A percentile compares a stretch with the other conserved stretches of the same genome.
Conservation (phyloP, 1,140 invertebrate species). For the Drosophila saltans region DNA sequence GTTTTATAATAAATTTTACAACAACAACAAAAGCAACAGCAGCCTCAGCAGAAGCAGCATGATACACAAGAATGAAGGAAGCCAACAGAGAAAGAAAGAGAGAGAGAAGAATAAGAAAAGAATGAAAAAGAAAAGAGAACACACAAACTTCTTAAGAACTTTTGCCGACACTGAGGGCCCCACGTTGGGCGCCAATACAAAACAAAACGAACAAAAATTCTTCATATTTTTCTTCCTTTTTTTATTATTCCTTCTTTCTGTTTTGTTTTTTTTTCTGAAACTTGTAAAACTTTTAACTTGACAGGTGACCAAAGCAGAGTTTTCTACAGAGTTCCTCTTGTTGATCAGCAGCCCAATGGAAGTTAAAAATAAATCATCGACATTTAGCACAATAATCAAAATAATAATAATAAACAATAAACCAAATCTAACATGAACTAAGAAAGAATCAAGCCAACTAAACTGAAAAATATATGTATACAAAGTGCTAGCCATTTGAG, state of each 20-base stretch:
- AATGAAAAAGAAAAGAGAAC: neutral
- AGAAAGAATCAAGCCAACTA: neutral
- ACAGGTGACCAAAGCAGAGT: conserved; percentile 42
- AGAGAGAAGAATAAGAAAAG: neutral
- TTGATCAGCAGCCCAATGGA: conserved; percentile 10
- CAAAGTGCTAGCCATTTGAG: neutral
- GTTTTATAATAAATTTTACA: conserved; percentile 75
- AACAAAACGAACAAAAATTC: conserved; percentile 38
- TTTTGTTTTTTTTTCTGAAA: neutral
- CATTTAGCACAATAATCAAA: conserved; percentile 39
- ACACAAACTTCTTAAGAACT: conserved; percentile 72
- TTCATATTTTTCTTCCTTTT: neutral
- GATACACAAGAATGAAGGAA: conserved; percentile 51
- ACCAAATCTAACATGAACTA: neutral
- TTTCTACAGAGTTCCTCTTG: conserved; percentile 16
- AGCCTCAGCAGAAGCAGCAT: conserved; percentile 63
- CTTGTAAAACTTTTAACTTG: conserved; percentile 60
- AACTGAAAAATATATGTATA: neutral
- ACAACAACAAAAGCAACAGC: conserved; percentile 50
- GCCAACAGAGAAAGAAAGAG: neutral
- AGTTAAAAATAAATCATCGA: conserved; percentile 53
- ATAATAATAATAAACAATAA: conserved; percentile 28
- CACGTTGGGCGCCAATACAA: conserved; percentile 53
- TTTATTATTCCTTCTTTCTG: neutral
- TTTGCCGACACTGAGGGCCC: conserved; percentile 63